Evolutionary conservation across 2,797 vertebrate genomes (phyloP).

Genomic region (Podarcis siculus): DNA sequence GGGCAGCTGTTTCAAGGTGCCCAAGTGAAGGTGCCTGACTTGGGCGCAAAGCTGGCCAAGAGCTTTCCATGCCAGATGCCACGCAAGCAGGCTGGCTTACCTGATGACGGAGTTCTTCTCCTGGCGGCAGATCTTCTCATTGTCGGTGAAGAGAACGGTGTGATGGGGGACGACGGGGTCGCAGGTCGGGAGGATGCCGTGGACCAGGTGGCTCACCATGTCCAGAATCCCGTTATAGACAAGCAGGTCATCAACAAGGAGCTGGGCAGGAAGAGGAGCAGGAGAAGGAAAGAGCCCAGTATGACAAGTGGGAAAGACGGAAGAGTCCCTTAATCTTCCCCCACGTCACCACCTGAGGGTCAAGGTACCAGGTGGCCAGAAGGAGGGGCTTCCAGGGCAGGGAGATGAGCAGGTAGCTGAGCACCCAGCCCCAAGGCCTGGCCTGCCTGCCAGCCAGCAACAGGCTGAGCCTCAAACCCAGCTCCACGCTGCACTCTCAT

Average conservation of each 20-base stretch:
- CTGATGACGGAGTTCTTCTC: conserved; percentile 88
- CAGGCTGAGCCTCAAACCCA: neutral
- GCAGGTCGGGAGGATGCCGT: conserved; percentile 92
- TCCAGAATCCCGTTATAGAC: conserved; percentile 95
- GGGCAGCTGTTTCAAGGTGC: neutral
- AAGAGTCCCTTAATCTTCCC: neutral
- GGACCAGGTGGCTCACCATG: conserved; percentile 79
- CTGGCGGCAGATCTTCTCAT: conserved; percentile 81
- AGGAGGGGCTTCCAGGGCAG: neutral
- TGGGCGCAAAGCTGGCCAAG: neutral
- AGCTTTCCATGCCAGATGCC: neutral
- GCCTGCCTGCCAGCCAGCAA: neutral
- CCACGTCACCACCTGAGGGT: too few species aligned
- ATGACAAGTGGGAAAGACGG: too few species aligned
- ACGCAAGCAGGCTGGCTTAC: conserved; percentile 68
- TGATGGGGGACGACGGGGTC: conserved; percentile 89
- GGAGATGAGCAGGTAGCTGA: neutral
- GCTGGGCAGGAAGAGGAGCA: conserved; percentile 71
- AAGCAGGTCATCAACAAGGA: conserved; percentile 95
- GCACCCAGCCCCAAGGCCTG: neutral
- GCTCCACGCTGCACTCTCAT: neutral
- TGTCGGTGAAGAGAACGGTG: conserved; percentile 92
- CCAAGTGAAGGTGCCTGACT: neutral
- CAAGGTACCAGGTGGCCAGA: neutral
- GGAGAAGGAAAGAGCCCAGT: neutral